phyloP scores from a whole-genome alignment of 2,888 invertebrate genomes.

The Lithophane socia region DNA sequence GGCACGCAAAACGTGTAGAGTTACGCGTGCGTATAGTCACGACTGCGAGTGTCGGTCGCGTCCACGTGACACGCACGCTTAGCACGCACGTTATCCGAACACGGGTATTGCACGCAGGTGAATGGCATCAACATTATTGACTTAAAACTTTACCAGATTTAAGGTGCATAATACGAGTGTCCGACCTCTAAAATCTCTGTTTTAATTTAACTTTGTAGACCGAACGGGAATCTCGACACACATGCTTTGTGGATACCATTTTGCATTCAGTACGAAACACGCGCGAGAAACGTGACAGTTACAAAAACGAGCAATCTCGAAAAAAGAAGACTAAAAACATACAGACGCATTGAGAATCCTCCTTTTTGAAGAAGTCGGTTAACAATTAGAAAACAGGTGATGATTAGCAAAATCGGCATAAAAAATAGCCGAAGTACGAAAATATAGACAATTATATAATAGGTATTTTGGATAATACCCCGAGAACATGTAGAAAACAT shows the following conservation, averaged over 20 bases:
- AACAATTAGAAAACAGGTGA: not conserved
- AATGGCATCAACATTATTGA: not conserved
- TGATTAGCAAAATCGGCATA: not conserved
- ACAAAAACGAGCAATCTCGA: not conserved
- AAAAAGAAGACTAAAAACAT: not conserved
- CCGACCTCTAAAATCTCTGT: not conserved
- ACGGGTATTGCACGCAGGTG: not conserved
- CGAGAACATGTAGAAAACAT: conserved; percentile 6
- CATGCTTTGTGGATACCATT: conserved; percentile 16
- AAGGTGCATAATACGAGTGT: not conserved
- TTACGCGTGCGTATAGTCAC: conserved; percentile 28
- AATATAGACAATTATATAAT: not conserved
- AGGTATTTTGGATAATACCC: not conserved
- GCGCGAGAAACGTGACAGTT: conserved; percentile 8
- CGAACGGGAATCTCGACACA: conserved; percentile 19
- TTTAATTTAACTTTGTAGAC: conserved; percentile 7
- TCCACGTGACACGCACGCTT: conserved; percentile 31
- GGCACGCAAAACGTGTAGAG: conserved; percentile 17
- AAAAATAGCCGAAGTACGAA: not conserved
- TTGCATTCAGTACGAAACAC: conserved; percentile 25
- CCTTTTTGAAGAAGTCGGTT: too few relatives aligned
- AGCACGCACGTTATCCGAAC: not conserved
- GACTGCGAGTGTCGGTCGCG: conserved; percentile 17
- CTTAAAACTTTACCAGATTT: not conserved
- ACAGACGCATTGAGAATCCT: too few relatives aligned